These are phyloP conservation scores for Pachycephala philippinensis DNA, from an alignment of 2,113 vertebrate genomes.

Conservation along the genomic window DNA sequence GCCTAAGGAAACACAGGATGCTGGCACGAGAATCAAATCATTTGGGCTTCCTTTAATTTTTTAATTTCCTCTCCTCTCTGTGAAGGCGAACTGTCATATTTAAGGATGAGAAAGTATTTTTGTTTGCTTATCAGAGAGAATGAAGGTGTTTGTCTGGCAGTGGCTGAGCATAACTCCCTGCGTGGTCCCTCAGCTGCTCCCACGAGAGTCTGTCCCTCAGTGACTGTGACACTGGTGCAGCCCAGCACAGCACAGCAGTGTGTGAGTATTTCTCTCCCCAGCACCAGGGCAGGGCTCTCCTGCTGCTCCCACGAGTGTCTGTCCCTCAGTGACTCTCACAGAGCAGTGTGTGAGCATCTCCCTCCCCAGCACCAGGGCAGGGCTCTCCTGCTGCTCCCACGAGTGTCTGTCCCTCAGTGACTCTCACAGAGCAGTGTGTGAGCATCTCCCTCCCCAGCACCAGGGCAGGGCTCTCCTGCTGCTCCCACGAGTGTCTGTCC, in stretches of 20 bases:
- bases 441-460: too few species aligned
- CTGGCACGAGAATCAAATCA: background rate
- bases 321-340: too few species aligned
- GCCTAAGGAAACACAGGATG: background rate
- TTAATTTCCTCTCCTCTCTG: background rate
- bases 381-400: too few species aligned
- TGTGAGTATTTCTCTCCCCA: too few species aligned
- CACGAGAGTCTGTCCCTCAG: fast-evolving
- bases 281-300: too few species aligned
- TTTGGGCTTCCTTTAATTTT: background rate
- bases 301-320: too few species aligned
- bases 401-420: too few species aligned
- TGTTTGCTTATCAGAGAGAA: background rate
- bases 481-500: too few species aligned
- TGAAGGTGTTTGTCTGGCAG: background rate
- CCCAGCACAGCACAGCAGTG: background rate
- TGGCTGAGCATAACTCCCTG: background rate
- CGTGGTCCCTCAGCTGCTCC: background rate
- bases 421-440: too few species aligned
- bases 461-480: too few species aligned
- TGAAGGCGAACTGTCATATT: background rate
- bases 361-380: too few species aligned
- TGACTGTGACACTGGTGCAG: background rate
- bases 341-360: too few species aligned
- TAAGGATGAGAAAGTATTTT: background rate